Conservation (phyloP, 1,140 invertebrate species). For the Cyclina sinensis region DNA sequence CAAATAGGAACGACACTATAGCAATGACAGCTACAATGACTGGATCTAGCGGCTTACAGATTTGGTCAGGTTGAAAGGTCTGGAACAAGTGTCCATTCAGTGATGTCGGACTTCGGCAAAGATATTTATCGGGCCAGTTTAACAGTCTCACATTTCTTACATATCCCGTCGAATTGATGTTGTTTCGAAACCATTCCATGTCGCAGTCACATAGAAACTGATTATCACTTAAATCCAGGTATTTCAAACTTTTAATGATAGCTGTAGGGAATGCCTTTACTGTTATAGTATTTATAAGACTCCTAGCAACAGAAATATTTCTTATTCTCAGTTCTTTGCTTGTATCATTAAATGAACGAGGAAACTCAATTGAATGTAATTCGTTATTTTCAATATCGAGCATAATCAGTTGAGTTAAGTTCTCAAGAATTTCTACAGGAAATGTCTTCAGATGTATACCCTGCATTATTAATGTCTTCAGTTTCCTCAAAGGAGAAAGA, state of each 20-base stretch:
- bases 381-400: background rate
- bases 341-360: background rate
- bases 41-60: background rate
- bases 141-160: slow-evolving; percentile 8
- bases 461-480: background rate
- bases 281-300: background rate
- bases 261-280: background rate
- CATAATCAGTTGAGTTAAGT: background rate
- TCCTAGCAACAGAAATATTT: background rate
- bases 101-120: background rate
- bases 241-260: background rate
- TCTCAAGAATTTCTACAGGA: background rate
- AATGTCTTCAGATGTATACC: background rate
- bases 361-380: background rate
- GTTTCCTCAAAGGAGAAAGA: background rate
- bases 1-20: background rate
- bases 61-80: background rate
- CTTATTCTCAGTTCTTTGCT: background rate
- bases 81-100: background rate
- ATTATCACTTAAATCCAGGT: slow-evolving; percentile 17
- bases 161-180: background rate
- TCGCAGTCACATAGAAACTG: slow-evolving; percentile 14
- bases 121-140: slow-evolving; percentile 20
- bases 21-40: background rate
- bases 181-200: slow-evolving; percentile 13